Conservation (phyloP, 2,888 invertebrate species). For the Leptarthrus brevirostris region DNA sequence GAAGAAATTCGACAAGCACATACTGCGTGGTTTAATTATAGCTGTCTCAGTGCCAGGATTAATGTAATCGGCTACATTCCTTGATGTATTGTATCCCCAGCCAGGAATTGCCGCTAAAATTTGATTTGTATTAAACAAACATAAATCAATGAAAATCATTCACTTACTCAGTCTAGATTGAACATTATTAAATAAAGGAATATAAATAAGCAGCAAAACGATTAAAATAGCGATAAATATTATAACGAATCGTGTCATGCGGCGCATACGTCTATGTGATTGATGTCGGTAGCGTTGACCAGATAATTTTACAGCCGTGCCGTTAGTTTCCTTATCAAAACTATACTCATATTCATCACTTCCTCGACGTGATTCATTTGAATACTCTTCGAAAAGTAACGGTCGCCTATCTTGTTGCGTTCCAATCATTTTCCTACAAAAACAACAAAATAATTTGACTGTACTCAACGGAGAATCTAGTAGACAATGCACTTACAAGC, state of each 20-base stretch:
- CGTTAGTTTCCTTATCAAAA: neutral
- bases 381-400: constrained; percentile 8
- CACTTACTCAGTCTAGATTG: constrained; percentile 61
- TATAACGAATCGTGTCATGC: constrained; percentile 57
- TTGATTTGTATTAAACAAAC: neutral
- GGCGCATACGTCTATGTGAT: constrained; percentile 57
- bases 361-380: neutral
- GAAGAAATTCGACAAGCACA: constrained; percentile 71
- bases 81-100: constrained; percentile 80
- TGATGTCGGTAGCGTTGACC: constrained; percentile 57
- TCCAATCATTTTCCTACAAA: too few species aligned
- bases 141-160: neutral
- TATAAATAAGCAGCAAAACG: constrained; percentile 60
- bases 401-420: too few species aligned
- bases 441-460: too few species aligned
- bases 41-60: constrained; percentile 77
- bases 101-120: constrained; percentile 70
- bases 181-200: constrained; percentile 61
- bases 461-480: too few species aligned
- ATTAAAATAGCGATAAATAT: constrained; percentile 57
- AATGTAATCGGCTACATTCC: constrained; percentile 79
- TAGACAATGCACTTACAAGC: too few species aligned
- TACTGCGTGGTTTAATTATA: constrained; percentile 72
- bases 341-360: neutral
- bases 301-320: neutral